Evolutionary conservation across 2,888 invertebrate genomes (phyloP), one percentile per base, ranked within the genome.

Genomic region (Ariolimax columbianus): DNA sequence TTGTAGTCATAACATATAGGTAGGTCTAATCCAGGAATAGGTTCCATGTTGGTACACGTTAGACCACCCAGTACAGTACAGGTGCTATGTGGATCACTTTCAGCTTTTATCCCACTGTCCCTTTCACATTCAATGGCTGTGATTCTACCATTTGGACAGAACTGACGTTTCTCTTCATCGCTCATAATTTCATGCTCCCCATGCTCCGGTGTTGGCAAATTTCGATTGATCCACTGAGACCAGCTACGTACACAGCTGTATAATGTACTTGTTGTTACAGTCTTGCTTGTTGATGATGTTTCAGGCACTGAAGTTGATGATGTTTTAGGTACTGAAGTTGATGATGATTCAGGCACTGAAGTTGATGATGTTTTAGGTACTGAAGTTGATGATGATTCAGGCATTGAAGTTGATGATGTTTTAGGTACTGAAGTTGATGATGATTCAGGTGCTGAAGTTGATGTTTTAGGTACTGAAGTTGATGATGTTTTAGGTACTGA

Each of bases 141-240:
- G n/a, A 93, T 90, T 77, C 89, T 72, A 11, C 91, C 91, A 43
- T 87, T 89, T 0, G 81, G 77, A 86, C 91, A 91, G 88, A 91
- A 89, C 4, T 72, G 51, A 7, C 84, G 55, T 36, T 86, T 81
- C 85, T 91, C 90, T 17, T 84, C 87, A 43, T 86, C 88, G 17
- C 59, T 85, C 36, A 90, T 86, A 26, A 86, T 86, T 84, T 91
- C 91, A 40, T 88, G 77, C 77, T 91, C 91, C 23, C 89, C 89
- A 19, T 66, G 77, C 11, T 78, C 68, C 43, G 85, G 82, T 0
- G 87, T 77, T 30, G 93, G 92, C 59, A 87, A 85, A 47, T 91
- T 90, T 4, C 73, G 88, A 86, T 94, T 93, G 75, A 94, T 91
- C 93, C 93, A 94, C 7, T 90, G 90, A 14, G 93, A 93, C 94